A percentile compares a stretch with the other conserved stretches of the same genome.
These are phyloP conservation scores for Coracopsis vasa DNA, from an alignment of 2,113 vertebrate genomes.

Conservation along the genomic window DNA sequence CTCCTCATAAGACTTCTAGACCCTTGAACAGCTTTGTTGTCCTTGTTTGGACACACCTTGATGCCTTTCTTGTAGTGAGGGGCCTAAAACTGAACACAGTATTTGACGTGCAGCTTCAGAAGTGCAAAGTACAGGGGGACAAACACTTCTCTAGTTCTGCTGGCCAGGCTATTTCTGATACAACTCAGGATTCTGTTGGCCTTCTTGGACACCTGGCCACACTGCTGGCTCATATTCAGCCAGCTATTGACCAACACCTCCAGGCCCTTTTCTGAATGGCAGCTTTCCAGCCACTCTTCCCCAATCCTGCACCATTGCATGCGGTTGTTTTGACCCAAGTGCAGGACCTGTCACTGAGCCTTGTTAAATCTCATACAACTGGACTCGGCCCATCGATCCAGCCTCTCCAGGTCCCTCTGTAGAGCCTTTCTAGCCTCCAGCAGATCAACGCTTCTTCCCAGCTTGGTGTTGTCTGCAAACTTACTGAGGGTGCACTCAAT, in stretches of 20 bases:
- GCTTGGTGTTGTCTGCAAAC: background rate
- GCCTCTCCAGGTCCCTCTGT: background rate
- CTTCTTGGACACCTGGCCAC: background rate
- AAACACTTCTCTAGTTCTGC: background rate
- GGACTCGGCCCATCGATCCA: rapidly evolving
- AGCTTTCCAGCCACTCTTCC: background rate
- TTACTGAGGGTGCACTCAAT: background rate
- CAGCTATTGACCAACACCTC: background rate
- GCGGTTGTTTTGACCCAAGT: background rate
- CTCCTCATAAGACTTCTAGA: background rate
- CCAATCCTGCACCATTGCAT: background rate
- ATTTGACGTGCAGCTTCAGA: background rate
- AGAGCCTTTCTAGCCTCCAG: background rate
- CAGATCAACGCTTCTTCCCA: background rate
- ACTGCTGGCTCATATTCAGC: background rate
- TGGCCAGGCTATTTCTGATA: background rate
- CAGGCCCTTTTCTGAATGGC: background rate
- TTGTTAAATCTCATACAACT: background rate
- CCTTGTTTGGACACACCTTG: background rate
- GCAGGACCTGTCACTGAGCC: background rate
- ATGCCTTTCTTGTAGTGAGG: background rate
- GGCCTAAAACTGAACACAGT: background rate
- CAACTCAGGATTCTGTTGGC: background rate
- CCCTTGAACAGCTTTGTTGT: background rate
- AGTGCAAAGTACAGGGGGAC: background rate